Evolutionary conservation across 2,888 invertebrate species (phyloP), one percentile per base, ranked within the genome.

Genomic region (Pristionchus maxplancki): DNA sequence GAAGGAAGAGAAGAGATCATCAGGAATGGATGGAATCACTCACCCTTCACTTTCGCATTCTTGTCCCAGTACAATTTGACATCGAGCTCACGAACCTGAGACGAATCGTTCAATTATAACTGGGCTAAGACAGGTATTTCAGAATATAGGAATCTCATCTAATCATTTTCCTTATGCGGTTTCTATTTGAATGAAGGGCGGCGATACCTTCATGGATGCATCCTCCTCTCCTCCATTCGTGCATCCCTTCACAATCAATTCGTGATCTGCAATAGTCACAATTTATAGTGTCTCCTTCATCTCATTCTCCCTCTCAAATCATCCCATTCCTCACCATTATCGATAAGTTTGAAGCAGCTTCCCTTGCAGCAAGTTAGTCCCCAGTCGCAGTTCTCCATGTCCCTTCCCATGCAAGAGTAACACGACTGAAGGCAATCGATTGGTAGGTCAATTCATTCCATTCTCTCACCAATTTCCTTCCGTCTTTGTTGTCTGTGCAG

Each of bases 301-400:
- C 1, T 2, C 50, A 24, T 50, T n/a, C 17, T 20, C 40, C 24
- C 40, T 64, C 20, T 8, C 64, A 88, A n/a, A n/a, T n/a, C n/a
- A n/a, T n/a, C n/a, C n/a, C n/a, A n/a, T n/a, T n/a, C n/a, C 90
- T 90, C 53, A 91, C 92, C 90, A 81, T 89, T 88, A 88, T 93
- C 93, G 50, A 92, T 90, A n/a, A 93, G 89, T 87, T 93, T 93
- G 90, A 91, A 93, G 89, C 93, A 93, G 20, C 91, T 90, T 83
- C 93, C 93, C 74, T 91, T 90, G 89, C 93, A 93, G 89, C 93
- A 93, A n/a, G 91, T 90, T 20, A 90, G 86, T 34, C 93, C 93
- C 28, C 89, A 90, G n/a, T 90, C 82, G 87, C 93, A 93, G 88
- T 93, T 92, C 78, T 91, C 91, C 90, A 90, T 71, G 87, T 93